Evolutionary conservation across 2,797 vertebrate genomes (phyloP).

Genomic region (Rachycentron canadum): DNA sequence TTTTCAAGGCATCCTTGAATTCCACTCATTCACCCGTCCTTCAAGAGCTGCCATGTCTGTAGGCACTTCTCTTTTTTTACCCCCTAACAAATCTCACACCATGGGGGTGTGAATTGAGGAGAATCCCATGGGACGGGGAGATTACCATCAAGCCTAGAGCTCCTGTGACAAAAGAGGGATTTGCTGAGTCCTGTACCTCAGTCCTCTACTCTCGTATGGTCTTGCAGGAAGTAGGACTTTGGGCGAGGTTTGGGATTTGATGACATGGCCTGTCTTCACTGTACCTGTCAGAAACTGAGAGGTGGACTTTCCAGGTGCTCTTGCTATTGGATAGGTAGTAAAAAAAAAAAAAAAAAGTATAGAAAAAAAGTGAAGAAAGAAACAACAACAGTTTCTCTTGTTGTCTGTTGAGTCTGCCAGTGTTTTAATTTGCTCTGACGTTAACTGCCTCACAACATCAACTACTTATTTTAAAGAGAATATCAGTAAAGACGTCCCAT

Average conservation of each 20-base stretch:
- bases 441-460: neutral
- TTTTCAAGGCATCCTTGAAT: conserved; percentile 80
- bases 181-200: conserved; percentile 73
- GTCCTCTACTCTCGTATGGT: conserved; percentile 49
- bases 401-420: neutral
- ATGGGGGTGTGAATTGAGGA: conserved; percentile 80
- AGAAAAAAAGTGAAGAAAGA: neutral
- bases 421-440: conserved; percentile 1
- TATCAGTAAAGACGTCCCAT: neutral
- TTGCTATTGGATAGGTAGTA: neutral
- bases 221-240: conserved; percentile 45
- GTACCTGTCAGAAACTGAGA: conserved; percentile 30
- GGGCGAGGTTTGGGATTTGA: conserved; percentile 47
- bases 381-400: neutral
- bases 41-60: conserved; percentile 76
- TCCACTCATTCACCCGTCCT: conserved; percentile 80
- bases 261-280: conserved; percentile 38
- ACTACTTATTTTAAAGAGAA: neutral
- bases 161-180: conserved; percentile 82
- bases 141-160: conserved; percentile 81
- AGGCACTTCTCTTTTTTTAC: conserved; percentile 73
- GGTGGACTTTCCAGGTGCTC: conserved; percentile 30
- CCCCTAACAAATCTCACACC: conserved; percentile 79
- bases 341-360: neutral
- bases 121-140: conserved; percentile 78